These are phyloP conservation scores for Salmo trutta DNA, from an alignment of 2,797 vertebrate genomes.

Conservation along the genomic window DNA sequence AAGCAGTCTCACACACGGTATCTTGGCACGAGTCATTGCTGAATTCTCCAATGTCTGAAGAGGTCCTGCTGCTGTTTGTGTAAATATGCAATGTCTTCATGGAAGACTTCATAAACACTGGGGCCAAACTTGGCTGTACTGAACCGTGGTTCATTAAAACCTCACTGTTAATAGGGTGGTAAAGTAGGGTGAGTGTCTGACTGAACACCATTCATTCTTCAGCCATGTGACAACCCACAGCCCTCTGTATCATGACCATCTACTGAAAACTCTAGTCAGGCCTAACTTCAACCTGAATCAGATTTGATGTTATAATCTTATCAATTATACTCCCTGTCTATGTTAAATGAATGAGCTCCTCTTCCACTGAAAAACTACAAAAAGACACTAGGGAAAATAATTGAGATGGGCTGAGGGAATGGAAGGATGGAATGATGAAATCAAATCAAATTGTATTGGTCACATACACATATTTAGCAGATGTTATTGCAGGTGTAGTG, in stretches of 20 bases:
- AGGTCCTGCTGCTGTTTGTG: not conserved
- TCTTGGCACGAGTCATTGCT: conserved; percentile 5
- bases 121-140: too few species aligned
- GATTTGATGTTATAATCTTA: not conserved
- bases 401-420: not conserved
- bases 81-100: not conserved
- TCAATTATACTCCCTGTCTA: not conserved
- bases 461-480: too few species aligned
- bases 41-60: not conserved
- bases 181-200: not conserved
- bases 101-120: too few species aligned
- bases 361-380: not conserved
- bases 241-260: not conserved
- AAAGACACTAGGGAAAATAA: not conserved
- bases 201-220: not conserved
- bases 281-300: not conserved
- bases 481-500: too few species aligned
- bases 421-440: not conserved
- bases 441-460: too few species aligned
- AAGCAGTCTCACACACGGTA: not conserved
- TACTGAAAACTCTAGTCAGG: not conserved
- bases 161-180: not conserved
- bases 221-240: not conserved
- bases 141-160: not conserved
- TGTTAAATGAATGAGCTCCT: not conserved